Evolutionary conservation across 1,140 invertebrate genomes (phyloP).

Genomic region (Hycleus phaleratus): DNA sequence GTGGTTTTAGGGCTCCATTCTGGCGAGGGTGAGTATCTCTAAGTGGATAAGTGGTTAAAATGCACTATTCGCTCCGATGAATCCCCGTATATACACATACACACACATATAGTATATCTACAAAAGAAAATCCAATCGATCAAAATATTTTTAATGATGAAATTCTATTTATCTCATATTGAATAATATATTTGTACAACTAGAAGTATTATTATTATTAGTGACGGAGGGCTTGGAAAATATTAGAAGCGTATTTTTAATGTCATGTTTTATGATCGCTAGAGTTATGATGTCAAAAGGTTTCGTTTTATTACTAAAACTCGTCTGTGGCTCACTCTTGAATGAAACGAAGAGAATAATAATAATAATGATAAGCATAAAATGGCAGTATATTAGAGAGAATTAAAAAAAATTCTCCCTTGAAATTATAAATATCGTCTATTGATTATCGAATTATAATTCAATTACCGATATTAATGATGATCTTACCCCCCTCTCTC

Average conservation of each 20-base stretch:
- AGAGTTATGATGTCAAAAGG: conserved; percentile 37
- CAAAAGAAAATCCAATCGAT: conserved; percentile 28
- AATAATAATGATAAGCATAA: no score
- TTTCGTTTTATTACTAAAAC: conserved; percentile 28
- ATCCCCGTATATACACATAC: conserved; percentile 30
- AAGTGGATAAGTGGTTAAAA: conserved; percentile 41
- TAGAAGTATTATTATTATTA: neutral
- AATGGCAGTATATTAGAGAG: no score
- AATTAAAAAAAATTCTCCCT: no score
- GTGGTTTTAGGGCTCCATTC: no score
- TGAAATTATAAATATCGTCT: no score
- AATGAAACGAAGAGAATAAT: neutral
- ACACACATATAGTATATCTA: neutral
- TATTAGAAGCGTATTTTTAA: conserved; percentile 37
- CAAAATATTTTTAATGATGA: neutral
- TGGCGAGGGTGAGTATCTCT: conserved; percentile 16
- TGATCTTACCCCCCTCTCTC: conserved; percentile 6
- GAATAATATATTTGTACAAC: conserved; percentile 6
- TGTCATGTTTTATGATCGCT: conserved; percentile 39
- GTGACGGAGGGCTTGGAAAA: conserved; percentile 25
- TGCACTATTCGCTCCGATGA: conserved; percentile 37
- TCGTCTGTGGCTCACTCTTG: conserved; percentile 16
- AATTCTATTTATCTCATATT: neutral
- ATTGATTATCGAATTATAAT: no score
- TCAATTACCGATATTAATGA: neutral